Base-by-base conservation (phyloP, 2,113 vertebrate genomes). In the Syrrhaptes paradoxus region DNA sequence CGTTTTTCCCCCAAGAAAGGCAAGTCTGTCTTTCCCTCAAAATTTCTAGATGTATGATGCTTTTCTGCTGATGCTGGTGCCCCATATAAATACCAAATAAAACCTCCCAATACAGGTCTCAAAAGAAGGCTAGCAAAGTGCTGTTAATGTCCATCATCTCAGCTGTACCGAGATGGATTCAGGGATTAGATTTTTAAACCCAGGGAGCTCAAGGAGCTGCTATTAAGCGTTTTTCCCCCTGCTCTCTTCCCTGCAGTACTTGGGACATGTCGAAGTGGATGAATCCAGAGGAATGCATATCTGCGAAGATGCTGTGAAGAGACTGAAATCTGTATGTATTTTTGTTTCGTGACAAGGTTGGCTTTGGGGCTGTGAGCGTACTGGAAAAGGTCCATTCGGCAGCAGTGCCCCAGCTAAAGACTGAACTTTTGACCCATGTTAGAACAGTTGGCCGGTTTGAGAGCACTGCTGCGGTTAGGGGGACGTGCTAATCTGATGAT, bases 251-350 rank as follows among this genome's bases (percentile, higher is more conserved):
- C 89, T 88, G 13, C 97, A 99, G 99, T 99, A 99, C 97, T 93
- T 99, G 95, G 99, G 99, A 36, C 99, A 99, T 7, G 99, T 99
- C 4, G 99, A 99, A 98, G 99, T 99, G 96, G 99, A 99, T 71
- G 99, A 99, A 95, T 99, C 99, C 91, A 98, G 99, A 96, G 99
- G 99, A 95, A 99, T 99, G 99, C 99, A 99, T 98, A 99, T 99
- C 98, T 99, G 99, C 94, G 99, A 99, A 98, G 99, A 99, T 59
- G 99, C 99, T 38, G 99, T 99, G 85, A 99, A 99, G 98, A 99
- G 98, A 95, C 97, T 99, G 90, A 99, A 99, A 98, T 98, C 99
- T 98, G 99, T 99, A 99, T 96, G 99, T 99, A 98, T 93, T 79
- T 89, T 92, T 96, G 78, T 91, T 97, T 76, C 78, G 65, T 93